These are phyloP conservation scores for Rhinatrema bivittatum DNA, from an alignment of 2,797 vertebrate species.

Conservation along the genomic window DNA sequence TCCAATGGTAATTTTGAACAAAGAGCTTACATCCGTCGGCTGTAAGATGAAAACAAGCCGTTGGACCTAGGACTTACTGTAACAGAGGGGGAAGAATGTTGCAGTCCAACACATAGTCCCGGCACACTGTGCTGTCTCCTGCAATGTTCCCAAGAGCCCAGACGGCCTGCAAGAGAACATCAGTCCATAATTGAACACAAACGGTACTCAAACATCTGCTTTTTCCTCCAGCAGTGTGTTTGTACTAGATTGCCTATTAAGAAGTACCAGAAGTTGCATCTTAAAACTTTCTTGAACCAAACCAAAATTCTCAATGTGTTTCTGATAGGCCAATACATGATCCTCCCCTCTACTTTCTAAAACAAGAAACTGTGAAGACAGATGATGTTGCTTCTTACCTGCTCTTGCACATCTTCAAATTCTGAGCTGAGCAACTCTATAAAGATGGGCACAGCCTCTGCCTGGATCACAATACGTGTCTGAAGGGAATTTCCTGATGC, in stretches of 20 bases:
- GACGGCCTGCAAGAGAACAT: conserved; percentile 49
- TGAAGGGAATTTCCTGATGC: conserved; percentile 73
- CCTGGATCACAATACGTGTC: conserved; percentile 70
- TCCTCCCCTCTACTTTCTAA: too few relatives aligned
- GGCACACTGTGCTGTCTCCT: conserved; percentile 71
- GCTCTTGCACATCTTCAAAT: conserved; percentile 71
- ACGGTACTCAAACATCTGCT: background rate
- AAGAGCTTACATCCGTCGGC: too few relatives aligned
- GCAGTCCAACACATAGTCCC: conserved; percentile 70
- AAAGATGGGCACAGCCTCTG: conserved; percentile 71
- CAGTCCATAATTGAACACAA: background rate
- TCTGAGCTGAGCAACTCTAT: conserved; percentile 71
- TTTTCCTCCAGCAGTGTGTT: background rate
- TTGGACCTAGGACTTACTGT: conserved; percentile 54
- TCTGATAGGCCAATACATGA: too few relatives aligned
- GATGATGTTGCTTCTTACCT: too few relatives aligned
- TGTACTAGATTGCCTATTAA: too few relatives aligned
- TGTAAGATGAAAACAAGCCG: background rate
- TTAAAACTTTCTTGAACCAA: too few relatives aligned
- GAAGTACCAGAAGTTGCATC: too few relatives aligned
- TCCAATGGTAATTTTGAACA: too few relatives aligned
- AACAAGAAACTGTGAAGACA: too few relatives aligned
- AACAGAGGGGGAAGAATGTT: conserved; percentile 67
- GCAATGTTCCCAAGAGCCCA: conserved; percentile 74
- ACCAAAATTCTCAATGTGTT: too few relatives aligned